Conservation (phyloP, 2,797 vertebrate species). For the Peromyscus nudipes region DNA sequence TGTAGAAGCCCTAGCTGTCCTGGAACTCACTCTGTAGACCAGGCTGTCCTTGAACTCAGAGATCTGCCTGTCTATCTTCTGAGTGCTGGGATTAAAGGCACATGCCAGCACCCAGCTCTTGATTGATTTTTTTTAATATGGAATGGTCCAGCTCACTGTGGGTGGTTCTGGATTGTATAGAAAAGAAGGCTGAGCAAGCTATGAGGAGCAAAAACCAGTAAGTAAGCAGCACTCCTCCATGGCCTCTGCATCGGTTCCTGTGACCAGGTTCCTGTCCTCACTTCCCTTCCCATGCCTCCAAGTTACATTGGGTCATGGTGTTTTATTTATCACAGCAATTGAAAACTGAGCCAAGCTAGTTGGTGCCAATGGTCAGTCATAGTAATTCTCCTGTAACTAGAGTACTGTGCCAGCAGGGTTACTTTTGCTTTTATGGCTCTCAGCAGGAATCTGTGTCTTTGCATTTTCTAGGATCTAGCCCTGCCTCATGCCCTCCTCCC, state of each 20-base stretch:
- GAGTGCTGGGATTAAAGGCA: not conserved
- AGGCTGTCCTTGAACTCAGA: not conserved
- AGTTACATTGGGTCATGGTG: not conserved
- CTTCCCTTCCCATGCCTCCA: not conserved
- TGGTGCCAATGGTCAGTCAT: not conserved
- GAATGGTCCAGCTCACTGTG: not conserved
- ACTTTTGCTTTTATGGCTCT: not conserved
- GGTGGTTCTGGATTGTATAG: not conserved
- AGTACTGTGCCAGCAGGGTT: not conserved
- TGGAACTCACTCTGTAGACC: not conserved
- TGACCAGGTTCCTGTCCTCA: not conserved
- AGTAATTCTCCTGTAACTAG: constrained; percentile 45
- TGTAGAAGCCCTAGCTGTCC: not conserved
- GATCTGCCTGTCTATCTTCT: not conserved
- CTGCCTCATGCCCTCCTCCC: not conserved
- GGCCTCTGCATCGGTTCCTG: not conserved
- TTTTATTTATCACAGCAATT: not conserved
- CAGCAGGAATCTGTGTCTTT: not conserved
- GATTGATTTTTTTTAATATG: not conserved
- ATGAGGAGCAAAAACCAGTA: not conserved
- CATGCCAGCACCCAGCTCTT: not conserved
- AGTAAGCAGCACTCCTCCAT: not conserved
- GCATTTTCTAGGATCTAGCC: not conserved
- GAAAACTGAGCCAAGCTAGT: not conserved
- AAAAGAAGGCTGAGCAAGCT: not conserved